Conservation (phyloP, 2,797 vertebrate genomes). For the Poeciliopsis infans region DNA sequence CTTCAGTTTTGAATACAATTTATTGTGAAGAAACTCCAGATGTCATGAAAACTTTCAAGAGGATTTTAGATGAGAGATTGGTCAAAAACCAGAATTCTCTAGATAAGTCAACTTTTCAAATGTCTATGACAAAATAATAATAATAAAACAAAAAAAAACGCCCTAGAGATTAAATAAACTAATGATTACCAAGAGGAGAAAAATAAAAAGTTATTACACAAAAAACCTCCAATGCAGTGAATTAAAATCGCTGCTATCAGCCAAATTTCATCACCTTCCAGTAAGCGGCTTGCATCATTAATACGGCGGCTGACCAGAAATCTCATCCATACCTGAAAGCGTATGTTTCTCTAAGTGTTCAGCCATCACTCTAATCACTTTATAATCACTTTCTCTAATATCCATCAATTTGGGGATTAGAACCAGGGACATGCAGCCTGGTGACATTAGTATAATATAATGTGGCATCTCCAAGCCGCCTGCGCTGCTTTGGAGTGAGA, state of each 20-base stretch:
- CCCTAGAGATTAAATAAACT: no score
- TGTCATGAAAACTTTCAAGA: background rate
- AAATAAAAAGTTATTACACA: background rate
- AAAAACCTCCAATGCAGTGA: slow-evolving; percentile 5
- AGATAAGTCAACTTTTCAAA: no score
- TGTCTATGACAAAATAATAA: background rate
- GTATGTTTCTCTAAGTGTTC: slow-evolving; percentile 72
- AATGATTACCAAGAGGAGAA: no score
- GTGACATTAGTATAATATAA: slow-evolving; percentile 71
- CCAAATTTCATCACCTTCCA: slow-evolving; percentile 39
- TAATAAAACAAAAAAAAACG: background rate
- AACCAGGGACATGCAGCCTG: slow-evolving; percentile 37
- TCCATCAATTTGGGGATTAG: slow-evolving; percentile 69
- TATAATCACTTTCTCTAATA: slow-evolving; percentile 75
- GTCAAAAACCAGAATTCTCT: background rate
- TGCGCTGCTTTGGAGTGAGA: slow-evolving; percentile 31
- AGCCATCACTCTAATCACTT: slow-evolving; percentile 73
- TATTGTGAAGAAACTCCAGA: background rate
- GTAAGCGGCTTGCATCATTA: slow-evolving; percentile 62
- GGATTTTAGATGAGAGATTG: background rate
- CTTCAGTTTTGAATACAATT: background rate
- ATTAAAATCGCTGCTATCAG: slow-evolving; percentile 17
- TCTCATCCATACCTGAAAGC: slow-evolving; percentile 60
- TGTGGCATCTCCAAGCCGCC: slow-evolving; percentile 66
- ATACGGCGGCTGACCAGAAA: slow-evolving; percentile 45